phyloP scores from a whole-genome alignment of 2,888 invertebrate species.

The Parnassius mnemosyne region DNA sequence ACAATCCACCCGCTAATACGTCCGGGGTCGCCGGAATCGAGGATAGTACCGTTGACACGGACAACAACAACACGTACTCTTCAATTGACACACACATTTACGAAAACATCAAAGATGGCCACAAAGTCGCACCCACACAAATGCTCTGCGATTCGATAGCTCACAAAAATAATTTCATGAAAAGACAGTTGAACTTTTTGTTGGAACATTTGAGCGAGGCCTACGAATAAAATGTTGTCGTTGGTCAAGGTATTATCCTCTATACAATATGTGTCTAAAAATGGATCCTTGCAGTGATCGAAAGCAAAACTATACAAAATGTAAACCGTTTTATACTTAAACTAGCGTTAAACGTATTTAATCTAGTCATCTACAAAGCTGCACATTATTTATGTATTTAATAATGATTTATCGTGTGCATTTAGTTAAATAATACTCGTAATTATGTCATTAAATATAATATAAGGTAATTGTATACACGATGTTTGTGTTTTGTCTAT shows the following conservation, averaged over 20 bases:
- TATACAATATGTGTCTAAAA: slow-evolving; percentile 68
- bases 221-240: slow-evolving; percentile 78
- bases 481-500: slow-evolving; percentile 53
- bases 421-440: slow-evolving; percentile 75
- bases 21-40: slow-evolving; percentile 56
- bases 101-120: slow-evolving; percentile 59
- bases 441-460: slow-evolving; percentile 56
- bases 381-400: slow-evolving; percentile 69
- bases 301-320: slow-evolving; percentile 63
- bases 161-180: slow-evolving; percentile 74
- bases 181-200: slow-evolving; percentile 80
- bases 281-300: slow-evolving; percentile 82
- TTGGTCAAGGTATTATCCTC: slow-evolving; percentile 72
- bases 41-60: slow-evolving; percentile 68
- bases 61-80: slow-evolving; percentile 53
- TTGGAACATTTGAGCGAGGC: slow-evolving; percentile 84
- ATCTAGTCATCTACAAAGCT: slow-evolving; percentile 79
- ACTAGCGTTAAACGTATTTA: slow-evolving; percentile 69
- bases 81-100: slow-evolving; percentile 51
- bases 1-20: slow-evolving; percentile 62
- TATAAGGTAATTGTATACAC: slow-evolving; percentile 54
- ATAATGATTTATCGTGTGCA: slow-evolving; percentile 60
- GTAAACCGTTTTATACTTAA: slow-evolving; percentile 70
- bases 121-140: slow-evolving; percentile 71
- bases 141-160: slow-evolving; percentile 74